These are phyloP conservation scores for Taxidea taxus DNA, from an alignment of 2,113 vertebrate species.

Conservation along the genomic window DNA sequence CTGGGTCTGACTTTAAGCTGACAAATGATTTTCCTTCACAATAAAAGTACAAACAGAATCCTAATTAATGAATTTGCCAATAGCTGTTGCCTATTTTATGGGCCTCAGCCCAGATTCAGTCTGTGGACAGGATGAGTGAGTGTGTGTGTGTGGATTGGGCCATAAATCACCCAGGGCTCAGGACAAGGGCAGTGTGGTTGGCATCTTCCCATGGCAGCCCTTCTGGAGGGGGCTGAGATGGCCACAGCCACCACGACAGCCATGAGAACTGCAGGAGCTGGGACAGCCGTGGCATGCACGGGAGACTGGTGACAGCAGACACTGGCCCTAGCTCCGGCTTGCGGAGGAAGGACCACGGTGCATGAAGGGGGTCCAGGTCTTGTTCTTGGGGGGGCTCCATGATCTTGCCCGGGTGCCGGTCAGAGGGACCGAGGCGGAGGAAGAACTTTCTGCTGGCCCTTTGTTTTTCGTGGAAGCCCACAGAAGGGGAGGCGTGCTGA, in stretches of 20 bases:
- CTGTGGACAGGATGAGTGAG: constrained; percentile 71
- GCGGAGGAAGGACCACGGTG: background rate
- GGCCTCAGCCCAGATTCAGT: constrained; percentile 70
- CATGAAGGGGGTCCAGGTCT: background rate
- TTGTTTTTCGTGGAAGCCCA: background rate
- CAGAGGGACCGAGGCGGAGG: background rate
- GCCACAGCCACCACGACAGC: background rate
- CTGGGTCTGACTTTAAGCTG: constrained; percentile 74
- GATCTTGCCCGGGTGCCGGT: background rate
- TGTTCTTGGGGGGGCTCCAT: background rate
- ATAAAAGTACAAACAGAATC: constrained; percentile 80
- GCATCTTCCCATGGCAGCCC: constrained; percentile 47
- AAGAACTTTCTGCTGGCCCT: background rate
- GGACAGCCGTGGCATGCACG: background rate
- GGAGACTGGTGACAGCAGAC: background rate
- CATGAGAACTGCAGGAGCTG: background rate
- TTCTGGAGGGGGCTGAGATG: constrained; percentile 1
- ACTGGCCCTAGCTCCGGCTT: background rate
- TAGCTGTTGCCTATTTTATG: constrained; percentile 77
- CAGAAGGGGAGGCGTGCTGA: background rate
- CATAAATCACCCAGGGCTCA: constrained; percentile 59
- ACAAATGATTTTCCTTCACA: constrained; percentile 80
- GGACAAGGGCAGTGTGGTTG: constrained; percentile 58
- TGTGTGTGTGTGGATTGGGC: constrained; percentile 14
- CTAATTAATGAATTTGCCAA: constrained; percentile 80